Evolutionary conservation across 2,888 invertebrate species (phyloP).

Genomic region (Drepanosiphum platanoidis): DNA sequence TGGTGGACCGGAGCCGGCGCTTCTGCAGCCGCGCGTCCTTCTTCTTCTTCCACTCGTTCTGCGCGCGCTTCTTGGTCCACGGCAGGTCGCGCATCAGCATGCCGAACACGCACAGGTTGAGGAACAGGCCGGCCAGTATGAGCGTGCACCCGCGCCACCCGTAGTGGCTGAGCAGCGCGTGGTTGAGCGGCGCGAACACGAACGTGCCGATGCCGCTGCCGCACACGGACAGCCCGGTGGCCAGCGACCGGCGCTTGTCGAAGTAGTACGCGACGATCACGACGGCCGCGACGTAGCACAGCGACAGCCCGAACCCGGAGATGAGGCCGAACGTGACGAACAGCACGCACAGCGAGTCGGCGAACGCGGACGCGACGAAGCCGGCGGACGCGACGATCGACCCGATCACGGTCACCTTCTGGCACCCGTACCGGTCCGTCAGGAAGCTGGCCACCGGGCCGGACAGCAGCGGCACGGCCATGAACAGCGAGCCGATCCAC

Average conservation of each 20-base stretch:
- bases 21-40: slow-evolving; percentile 72
- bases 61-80: slow-evolving; percentile 70
- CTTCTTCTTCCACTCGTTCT: slow-evolving; percentile 68
- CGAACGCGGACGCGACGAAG: slow-evolving; percentile 80
- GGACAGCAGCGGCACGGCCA: slow-evolving; percentile 88
- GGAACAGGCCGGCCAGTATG: slow-evolving; percentile 82
- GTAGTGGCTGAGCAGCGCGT: slow-evolving; percentile 78
- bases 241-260: slow-evolving; percentile 83
- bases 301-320: slow-evolving; percentile 84
- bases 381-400: slow-evolving; percentile 80
- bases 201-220: slow-evolving; percentile 90
- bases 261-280: slow-evolving; percentile 92
- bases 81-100: slow-evolving; percentile 82
- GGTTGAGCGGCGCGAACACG: slow-evolving; percentile 83
- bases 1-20: slow-evolving; percentile 70
- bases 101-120: slow-evolving; percentile 85
- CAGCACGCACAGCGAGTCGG: slow-evolving; percentile 79
- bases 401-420: slow-evolving; percentile 81
- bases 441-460: slow-evolving; percentile 87
- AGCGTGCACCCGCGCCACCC: slow-evolving; percentile 86
- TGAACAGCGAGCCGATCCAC: slow-evolving; percentile 89
- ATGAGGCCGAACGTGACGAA: slow-evolving; percentile 85
- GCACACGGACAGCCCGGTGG: slow-evolving; percentile 86
- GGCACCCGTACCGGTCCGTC: slow-evolving; percentile 83
- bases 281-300: slow-evolving; percentile 90